Evolutionary conservation across 1,140 invertebrate species (phyloP).

Genomic region (Megalonaias nervosa): DNA sequence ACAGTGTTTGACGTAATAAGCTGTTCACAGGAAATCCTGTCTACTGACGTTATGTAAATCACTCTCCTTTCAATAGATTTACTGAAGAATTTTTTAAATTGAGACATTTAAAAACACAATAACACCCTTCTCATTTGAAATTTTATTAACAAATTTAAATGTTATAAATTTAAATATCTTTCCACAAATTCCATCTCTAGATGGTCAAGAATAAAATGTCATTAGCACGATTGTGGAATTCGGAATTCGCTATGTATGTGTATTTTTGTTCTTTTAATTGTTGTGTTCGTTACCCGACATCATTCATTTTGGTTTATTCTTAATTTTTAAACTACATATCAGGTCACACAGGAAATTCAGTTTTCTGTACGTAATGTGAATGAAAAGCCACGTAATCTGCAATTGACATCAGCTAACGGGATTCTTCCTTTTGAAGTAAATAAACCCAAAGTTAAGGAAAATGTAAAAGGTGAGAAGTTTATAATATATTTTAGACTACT

Average conservation of each 20-base stretch:
- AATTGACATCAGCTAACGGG: slow-evolving; percentile 39
- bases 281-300: background rate
- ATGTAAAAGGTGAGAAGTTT: slow-evolving; percentile 37
- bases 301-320: background rate
- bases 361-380: slow-evolving; percentile 47
- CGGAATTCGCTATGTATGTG: background rate
- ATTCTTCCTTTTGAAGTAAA: slow-evolving; percentile 24
- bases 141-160: no score
- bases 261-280: background rate
- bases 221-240: background rate
- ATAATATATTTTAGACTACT: no score
- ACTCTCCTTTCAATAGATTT: no score
- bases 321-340: slow-evolving; percentile 2
- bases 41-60: no score
- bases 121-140: no score
- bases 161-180: background rate
- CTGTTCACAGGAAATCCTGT: no score
- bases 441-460: slow-evolving; percentile 47
- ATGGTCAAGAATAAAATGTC: background rate
- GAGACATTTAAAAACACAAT: no score
- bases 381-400: slow-evolving; percentile 46
- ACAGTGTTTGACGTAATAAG: no score
- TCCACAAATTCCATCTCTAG: background rate
- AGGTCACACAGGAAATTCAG: slow-evolving; percentile 34
- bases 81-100: no score